These are phyloP conservation scores for Podargus strigoides DNA, from an alignment of 2,797 vertebrate species.

Conservation along the genomic window DNA sequence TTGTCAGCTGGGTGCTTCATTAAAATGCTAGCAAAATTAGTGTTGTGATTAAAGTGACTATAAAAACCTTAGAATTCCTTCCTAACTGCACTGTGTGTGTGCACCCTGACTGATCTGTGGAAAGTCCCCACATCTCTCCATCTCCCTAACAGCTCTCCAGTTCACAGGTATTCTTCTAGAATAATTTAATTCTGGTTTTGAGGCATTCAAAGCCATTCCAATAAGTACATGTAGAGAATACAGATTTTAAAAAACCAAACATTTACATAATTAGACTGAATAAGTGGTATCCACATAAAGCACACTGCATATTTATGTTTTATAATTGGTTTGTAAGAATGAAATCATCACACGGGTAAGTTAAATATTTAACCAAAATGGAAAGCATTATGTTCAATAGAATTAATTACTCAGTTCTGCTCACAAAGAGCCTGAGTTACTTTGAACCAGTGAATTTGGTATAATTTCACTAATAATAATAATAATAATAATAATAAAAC, in stretches of 20 bases:
- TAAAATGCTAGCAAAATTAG: not conserved
- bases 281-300: not conserved
- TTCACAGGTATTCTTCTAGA: not conserved
- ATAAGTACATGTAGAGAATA: not conserved
- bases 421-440: not conserved
- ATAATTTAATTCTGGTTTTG: not conserved
- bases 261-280: not conserved
- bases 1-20: not conserved
- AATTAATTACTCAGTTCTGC: not conserved
- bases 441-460: not conserved
- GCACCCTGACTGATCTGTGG: not conserved
- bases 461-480: not conserved
- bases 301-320: not conserved
- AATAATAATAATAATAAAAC: not conserved
- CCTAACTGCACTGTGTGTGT: not conserved
- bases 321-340: not conserved
- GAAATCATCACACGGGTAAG: not conserved
- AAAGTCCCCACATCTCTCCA: not conserved
- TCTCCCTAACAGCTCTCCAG: not conserved
- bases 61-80: not conserved
- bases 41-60: not conserved
- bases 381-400: not conserved
- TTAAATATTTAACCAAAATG: not conserved
- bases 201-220: not conserved
- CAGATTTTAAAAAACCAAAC: not conserved